Conservation (phyloP, 35 echinoderm and acorn worm species). For the Patiria miniata region DNA sequence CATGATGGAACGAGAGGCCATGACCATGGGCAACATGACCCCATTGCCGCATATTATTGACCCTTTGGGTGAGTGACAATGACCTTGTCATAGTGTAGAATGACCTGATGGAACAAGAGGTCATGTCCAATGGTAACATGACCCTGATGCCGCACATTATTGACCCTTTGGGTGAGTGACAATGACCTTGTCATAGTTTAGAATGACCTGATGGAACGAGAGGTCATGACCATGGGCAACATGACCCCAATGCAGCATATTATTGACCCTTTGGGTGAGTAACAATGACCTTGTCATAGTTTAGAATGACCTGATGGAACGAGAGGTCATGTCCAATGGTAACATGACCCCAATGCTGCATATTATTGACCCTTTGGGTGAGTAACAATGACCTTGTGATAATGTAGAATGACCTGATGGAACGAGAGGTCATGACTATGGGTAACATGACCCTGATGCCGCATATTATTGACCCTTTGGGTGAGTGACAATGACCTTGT, state of each 20-base stretch:
- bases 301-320: slow-evolving; percentile 54
- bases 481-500: slow-evolving; percentile 36
- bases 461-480: slow-evolving; percentile 88
- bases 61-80: slow-evolving; percentile 72
- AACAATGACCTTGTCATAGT: neutral
- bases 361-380: slow-evolving; percentile 94
- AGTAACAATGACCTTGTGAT: neutral
- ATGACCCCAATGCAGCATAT: slow-evolving; percentile 67
- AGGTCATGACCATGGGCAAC: slow-evolving; percentile 21
- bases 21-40: slow-evolving; percentile 6
- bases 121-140: slow-evolving; percentile 2
- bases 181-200: neutral
- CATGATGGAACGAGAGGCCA: slow-evolving; percentile 53
- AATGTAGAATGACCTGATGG: slow-evolving; percentile 24
- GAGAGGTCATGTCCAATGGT: slow-evolving; percentile 34
- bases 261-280: slow-evolving; percentile 90
- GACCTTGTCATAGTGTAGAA: slow-evolving; percentile 13
- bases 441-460: slow-evolving; percentile 39
- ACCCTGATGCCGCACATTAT: slow-evolving; percentile 77
- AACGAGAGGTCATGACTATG: slow-evolving; percentile 46
- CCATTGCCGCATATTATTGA: slow-evolving; percentile 86
- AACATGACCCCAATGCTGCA: slow-evolving; percentile 52
- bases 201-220: slow-evolving; percentile 53
- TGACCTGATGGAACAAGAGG: slow-evolving; percentile 53
- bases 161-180: slow-evolving; percentile 86